Base-by-base conservation (phyloP, 2,797 vertebrate species). In the Gymnopithys bicolor region DNA sequence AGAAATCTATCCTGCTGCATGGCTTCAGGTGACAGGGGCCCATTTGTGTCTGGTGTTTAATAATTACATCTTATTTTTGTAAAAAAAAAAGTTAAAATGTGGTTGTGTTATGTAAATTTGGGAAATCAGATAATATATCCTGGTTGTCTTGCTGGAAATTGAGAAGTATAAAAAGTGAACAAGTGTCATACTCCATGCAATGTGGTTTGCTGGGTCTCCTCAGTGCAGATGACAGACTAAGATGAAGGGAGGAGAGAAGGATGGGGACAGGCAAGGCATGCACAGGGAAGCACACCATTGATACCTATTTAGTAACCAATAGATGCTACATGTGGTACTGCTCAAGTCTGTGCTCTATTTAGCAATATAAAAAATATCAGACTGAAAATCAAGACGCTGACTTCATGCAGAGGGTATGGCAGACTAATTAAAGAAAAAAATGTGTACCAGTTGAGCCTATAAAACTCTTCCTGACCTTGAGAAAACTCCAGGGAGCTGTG, bases 361-460 rank as follows among this genome's bases (percentile, higher is more conserved):
- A 91, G 70, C 56, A 71, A 67, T 84, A 89, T 49, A 68, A 91
- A 95, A 82, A 89, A 93, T 93, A 96, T 95, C 93, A 84, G 78
- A 49, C 93, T 93, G 78, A 80, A 94, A 96, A 95, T 94, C 89
- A 97, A 91, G 95, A 93, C 53, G n/a, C 95, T 96, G 95, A 97
- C 96, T 96, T 97, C 94, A 96, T 95, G 85, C 87, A 28, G 67
- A 91, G 92, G 59, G 95, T 94, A 95, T 94, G 94, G 91, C 80
- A 95, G 83, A 94, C 94, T 95, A 94, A 95, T 97, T 96, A 94
- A 87, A 93, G 68, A 84, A 91, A 96, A 95, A 94, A 94, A 91
- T 30, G 58, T 70, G 70, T 85, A 81, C 67, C 68, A 62, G 4
- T 75, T 91, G 75, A 94, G 74, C 85, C 91, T 82, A 33, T 95